Conservation (phyloP, 2,113 vertebrate genomes). For the Anser cygnoides region DNA sequence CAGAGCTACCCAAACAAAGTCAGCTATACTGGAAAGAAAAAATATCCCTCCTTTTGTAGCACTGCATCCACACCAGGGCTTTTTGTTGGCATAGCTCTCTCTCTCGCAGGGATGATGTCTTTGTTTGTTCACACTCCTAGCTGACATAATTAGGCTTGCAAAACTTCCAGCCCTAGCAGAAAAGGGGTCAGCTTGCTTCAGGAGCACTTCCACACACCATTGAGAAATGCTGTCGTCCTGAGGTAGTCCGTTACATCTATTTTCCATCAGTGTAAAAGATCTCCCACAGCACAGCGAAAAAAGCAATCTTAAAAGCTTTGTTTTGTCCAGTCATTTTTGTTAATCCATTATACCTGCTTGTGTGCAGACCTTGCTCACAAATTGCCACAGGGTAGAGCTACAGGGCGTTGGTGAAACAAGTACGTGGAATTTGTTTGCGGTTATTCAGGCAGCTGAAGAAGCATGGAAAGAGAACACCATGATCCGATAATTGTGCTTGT, state of each 20-base stretch:
- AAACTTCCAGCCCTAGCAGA: not conserved
- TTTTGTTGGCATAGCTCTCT: not conserved
- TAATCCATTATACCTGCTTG: not conserved
- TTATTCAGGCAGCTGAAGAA: not conserved
- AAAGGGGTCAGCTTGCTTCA: not conserved
- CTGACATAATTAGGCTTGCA: conserved; percentile 8
- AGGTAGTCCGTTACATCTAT: not conserved
- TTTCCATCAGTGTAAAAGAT: not conserved
- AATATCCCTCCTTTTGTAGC: not conserved
- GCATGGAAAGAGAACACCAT: not conserved
- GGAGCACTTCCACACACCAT: not conserved
- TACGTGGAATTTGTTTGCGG: not conserved
- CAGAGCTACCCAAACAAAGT: conserved; percentile 13
- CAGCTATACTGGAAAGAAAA: not conserved
- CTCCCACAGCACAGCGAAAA: not conserved
- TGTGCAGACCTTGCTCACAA: not conserved
- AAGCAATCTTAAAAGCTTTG: not conserved
- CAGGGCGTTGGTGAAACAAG: not conserved
- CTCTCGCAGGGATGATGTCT: not conserved
- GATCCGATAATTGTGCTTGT: not conserved
- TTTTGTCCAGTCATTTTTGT: not conserved
- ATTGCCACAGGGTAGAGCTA: not conserved
- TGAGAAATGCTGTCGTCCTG: not conserved
- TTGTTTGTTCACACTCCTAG: conserved; percentile 21
- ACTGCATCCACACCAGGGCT: not conserved